Conservation (phyloP, 2,888 invertebrate species). For the Steromphala cineraria region DNA sequence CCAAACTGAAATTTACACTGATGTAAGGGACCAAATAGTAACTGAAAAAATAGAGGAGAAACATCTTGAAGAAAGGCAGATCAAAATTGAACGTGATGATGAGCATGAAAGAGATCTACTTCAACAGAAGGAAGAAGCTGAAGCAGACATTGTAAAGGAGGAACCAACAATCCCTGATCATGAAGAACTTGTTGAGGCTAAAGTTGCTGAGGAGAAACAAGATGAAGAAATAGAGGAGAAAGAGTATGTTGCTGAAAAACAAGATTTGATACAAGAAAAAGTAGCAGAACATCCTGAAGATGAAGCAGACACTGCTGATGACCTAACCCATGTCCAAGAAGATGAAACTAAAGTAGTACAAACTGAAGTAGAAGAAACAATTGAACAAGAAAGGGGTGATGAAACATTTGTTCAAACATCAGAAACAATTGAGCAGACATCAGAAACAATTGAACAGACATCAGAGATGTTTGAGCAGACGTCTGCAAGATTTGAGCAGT, state of each 20-base stretch:
- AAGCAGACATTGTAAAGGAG: not conserved
- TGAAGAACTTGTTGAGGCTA: not conserved
- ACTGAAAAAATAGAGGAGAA: not conserved
- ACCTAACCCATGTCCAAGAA: not conserved
- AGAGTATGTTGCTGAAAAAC: not conserved
- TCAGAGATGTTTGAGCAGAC: not conserved
- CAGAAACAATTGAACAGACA: too few relatives aligned
- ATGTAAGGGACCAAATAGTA: slow-evolving; percentile 6
- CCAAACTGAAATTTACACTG: not conserved
- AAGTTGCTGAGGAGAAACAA: not conserved
- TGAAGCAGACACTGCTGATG: not conserved
- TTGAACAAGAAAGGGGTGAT: not conserved
- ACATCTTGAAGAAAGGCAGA: not conserved
- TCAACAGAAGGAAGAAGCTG: not conserved
- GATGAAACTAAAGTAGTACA: not conserved
- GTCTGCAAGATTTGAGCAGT: too few relatives aligned
- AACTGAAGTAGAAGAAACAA: not conserved
- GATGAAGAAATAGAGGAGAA: not conserved
- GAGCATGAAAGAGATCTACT: not conserved
- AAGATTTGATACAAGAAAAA: not conserved
- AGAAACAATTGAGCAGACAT: too few relatives aligned
- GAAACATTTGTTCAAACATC: not conserved
- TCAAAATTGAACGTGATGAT: not conserved
- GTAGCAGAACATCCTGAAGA: not conserved
- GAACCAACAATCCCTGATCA: not conserved